Percentiles rank a stretch among this genome's conserved stretches.
phyloP scores from a whole-genome alignment of 1,140 invertebrate genomes.

The Cepaea nemoralis region DNA sequence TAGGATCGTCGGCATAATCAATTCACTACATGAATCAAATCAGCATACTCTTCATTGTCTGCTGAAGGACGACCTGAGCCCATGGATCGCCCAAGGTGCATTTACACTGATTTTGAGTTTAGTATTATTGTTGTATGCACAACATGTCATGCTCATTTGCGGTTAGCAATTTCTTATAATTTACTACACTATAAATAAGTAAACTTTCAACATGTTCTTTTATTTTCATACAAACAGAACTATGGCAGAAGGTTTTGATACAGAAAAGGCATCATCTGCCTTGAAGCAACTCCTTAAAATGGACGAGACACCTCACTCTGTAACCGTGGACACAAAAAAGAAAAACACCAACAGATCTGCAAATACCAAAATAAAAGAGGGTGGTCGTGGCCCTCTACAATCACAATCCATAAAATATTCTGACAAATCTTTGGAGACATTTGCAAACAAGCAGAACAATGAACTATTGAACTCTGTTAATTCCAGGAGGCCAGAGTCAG shows the following conservation, averaged over 20 bases:
- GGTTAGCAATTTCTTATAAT: no score
- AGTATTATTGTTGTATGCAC: no score
- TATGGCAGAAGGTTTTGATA: background rate
- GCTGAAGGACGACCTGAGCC: no score
- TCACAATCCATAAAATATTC: background rate
- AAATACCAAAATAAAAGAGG: background rate
- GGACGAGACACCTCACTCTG: background rate
- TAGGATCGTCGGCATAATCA: no score
- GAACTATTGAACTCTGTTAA: background rate
- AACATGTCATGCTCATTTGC: no score
- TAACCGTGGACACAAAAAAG: background rate
- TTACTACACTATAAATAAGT: no score
- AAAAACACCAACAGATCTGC: background rate
- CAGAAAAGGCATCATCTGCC: background rate
- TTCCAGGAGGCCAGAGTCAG: background rate
- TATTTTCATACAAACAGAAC: background rate
- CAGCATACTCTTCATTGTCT: no score
- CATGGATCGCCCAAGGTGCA: no score
- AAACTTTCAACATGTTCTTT: no score
- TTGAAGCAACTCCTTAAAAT: background rate
- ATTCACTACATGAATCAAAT: no score
- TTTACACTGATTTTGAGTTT: no score
- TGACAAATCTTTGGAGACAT: background rate
- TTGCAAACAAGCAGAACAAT: background rate
- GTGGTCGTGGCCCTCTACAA: background rate